Percentiles rank a stretch among this genome's conserved stretches.
Evolutionary conservation across 2,113 vertebrate genomes (phyloP).

Genomic region (Percina caprodes): DNA sequence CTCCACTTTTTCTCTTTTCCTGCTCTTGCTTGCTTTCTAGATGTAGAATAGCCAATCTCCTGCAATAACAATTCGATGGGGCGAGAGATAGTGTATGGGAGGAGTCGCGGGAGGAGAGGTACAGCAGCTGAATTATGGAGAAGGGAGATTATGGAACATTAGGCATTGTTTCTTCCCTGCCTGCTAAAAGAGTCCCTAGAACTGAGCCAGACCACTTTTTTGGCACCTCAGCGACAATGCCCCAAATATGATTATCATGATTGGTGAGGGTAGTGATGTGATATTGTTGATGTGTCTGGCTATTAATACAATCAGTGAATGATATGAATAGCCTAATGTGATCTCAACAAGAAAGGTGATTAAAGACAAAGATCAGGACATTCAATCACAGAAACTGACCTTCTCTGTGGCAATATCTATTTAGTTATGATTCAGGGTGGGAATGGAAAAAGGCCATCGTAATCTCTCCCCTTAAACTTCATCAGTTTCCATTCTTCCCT

Average conservation of each 20-base stretch:
- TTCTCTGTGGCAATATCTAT: slow-evolving; percentile 57
- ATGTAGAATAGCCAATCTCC: slow-evolving; percentile 82
- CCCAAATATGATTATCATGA: slow-evolving; percentile 53
- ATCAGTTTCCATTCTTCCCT: slow-evolving; percentile 45
- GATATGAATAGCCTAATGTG: slow-evolving; percentile 38
- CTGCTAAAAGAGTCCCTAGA: slow-evolving; percentile 65
- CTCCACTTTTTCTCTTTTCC: background rate
- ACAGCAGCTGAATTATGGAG: slow-evolving; percentile 69
- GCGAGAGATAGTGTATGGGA: slow-evolving; percentile 11
- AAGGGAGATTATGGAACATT: slow-evolving; percentile 71
- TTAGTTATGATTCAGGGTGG: slow-evolving; percentile 41
- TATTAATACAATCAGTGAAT: slow-evolving; percentile 52
- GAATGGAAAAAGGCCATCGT: slow-evolving; percentile 45
- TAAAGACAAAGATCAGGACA: slow-evolving; percentile 49
- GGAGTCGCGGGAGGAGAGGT: slow-evolving; percentile 21
- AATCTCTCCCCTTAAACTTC: slow-evolving; percentile 38
- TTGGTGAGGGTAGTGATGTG: slow-evolving; percentile 28
- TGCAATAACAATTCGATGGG: slow-evolving; percentile 22
- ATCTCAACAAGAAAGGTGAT: slow-evolving; percentile 50
- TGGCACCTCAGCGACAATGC: slow-evolving; percentile 15
- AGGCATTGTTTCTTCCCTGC: slow-evolving; percentile 65
- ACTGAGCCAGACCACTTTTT: slow-evolving; percentile 34
- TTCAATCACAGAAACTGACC: slow-evolving; percentile 63
- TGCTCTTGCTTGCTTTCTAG: slow-evolving; percentile 2
- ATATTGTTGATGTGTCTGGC: slow-evolving; percentile 40